Conservation (phyloP, 2,113 vertebrate genomes). For the Cyprinus carpio region DNA sequence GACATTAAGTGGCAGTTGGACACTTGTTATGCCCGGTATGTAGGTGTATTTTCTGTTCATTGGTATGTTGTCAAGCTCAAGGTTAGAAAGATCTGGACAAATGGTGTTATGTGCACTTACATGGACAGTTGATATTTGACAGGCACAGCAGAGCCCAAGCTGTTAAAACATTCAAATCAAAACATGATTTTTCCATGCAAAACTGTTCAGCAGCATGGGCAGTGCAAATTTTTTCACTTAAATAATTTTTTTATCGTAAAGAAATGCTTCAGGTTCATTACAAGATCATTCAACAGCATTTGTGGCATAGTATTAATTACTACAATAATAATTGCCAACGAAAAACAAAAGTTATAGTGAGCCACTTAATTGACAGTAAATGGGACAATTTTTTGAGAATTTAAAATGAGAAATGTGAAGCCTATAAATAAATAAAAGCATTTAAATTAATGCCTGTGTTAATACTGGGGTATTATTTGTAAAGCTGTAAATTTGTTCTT, state of each 20-base stretch:
- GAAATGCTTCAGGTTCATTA: neutral
- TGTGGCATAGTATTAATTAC: neutral
- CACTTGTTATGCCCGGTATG: constrained; percentile 4
- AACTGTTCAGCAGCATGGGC: neutral
- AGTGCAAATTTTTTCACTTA: neutral
- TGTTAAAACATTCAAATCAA: constrained; percentile 11
- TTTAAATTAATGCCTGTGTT: neutral
- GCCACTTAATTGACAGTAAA: no score
- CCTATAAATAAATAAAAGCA: neutral
- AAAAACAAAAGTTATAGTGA: neutral
- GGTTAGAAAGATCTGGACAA: constrained; percentile 5
- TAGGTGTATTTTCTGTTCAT: constrained; percentile 17
- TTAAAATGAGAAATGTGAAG: neutral
- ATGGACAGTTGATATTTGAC: neutral
- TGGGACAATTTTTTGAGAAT: neutral
- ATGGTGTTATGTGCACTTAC: neutral
- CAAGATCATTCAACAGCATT: neutral
- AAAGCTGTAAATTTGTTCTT: no score
- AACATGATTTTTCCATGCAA: neutral
- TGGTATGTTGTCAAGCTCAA: constrained; percentile 24
- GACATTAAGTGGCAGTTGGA: neutral
- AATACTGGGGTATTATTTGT: neutral
- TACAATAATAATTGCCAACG: neutral
- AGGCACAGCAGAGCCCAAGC: constrained; percentile 18
- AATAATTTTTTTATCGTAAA: neutral